Evolutionary conservation across 1,140 invertebrate genomes (phyloP).

Genomic region (Neodiprion pinetum): DNA sequence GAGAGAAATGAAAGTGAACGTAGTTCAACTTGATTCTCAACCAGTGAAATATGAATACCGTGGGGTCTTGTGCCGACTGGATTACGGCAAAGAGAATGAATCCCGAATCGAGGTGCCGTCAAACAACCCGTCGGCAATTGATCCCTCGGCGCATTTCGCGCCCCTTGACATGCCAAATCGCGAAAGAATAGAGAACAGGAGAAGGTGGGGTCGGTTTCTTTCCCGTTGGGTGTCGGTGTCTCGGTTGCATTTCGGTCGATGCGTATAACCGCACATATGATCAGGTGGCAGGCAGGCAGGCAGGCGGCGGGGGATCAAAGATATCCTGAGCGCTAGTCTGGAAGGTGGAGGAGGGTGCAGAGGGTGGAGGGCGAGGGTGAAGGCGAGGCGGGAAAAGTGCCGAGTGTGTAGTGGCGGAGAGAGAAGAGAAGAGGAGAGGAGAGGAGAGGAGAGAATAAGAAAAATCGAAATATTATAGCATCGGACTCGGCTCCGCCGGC

Average conservation of each 20-base stretch:
- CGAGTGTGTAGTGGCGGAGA: slow-evolving; percentile 13
- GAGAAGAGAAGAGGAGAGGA: slow-evolving; percentile 28
- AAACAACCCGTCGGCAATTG: too few species aligned
- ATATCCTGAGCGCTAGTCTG: slow-evolving; percentile 20
- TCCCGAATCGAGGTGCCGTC: too few species aligned
- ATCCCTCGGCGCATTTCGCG: too few species aligned
- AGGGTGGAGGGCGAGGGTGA: not conserved
- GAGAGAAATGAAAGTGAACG: too few species aligned
- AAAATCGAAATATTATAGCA: slow-evolving; percentile 32
- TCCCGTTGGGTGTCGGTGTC: too few species aligned
- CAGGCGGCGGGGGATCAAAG: not conserved
- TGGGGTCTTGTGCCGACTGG: too few species aligned
- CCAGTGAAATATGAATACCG: too few species aligned
- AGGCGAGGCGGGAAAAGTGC: slow-evolving; percentile 12
- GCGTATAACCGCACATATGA: slow-evolving; percentile 2
- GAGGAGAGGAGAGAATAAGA: slow-evolving; percentile 28
- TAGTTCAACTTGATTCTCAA: too few species aligned
- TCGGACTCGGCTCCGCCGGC: slow-evolving; percentile 13
- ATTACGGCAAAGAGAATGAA: too few species aligned
- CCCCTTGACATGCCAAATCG: too few species aligned
- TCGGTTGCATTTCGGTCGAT: not conserved
- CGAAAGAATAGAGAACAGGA: too few species aligned
- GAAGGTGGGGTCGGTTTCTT: too few species aligned
- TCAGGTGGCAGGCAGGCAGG: slow-evolving; percentile 13
- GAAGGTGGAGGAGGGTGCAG: slow-evolving; percentile 23